Conservation (phyloP, 2,888 invertebrate genomes). For the Leptura quadrifasciata region DNA sequence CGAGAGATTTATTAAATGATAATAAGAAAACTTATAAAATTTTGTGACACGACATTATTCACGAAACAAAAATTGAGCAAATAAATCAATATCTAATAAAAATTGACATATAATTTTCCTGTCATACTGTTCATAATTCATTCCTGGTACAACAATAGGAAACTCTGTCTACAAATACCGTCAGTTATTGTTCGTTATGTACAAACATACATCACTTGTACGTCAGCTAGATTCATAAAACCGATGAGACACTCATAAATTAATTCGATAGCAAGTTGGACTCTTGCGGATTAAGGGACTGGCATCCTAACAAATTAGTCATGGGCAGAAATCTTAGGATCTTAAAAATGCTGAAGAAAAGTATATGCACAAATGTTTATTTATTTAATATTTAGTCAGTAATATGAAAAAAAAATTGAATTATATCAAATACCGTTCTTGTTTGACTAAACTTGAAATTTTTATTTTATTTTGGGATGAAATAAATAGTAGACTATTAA, state of each 20-base stretch:
- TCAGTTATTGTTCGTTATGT: conserved; percentile 21
- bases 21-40: not conserved
- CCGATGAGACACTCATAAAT: conserved; percentile 26
- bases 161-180: conserved; percentile 25
- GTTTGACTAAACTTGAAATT: too few relatives aligned
- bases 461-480: too few relatives aligned
- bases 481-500: too few relatives aligned
- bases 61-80: not conserved
- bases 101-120: conserved; percentile 9
- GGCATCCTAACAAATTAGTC: not conserved
- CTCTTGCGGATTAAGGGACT: not conserved
- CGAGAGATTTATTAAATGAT: not conserved
- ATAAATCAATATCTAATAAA: conserved; percentile 27
- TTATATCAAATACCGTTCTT: too few relatives aligned
- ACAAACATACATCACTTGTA: conserved; percentile 29
- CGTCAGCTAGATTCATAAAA: conserved; percentile 20
- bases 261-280: not conserved
- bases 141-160: conserved; percentile 21
- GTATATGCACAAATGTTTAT: not conserved
- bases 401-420: not conserved
- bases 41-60: not conserved
- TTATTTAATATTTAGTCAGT: not conserved
- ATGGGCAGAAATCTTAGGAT: not conserved
- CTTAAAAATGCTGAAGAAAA: not conserved
- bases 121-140: conserved; percentile 28